Evolutionary conservation across 2,113 vertebrate genomes (phyloP), one percentile per base, ranked within the genome.

Genomic region (Passer domesticus): DNA sequence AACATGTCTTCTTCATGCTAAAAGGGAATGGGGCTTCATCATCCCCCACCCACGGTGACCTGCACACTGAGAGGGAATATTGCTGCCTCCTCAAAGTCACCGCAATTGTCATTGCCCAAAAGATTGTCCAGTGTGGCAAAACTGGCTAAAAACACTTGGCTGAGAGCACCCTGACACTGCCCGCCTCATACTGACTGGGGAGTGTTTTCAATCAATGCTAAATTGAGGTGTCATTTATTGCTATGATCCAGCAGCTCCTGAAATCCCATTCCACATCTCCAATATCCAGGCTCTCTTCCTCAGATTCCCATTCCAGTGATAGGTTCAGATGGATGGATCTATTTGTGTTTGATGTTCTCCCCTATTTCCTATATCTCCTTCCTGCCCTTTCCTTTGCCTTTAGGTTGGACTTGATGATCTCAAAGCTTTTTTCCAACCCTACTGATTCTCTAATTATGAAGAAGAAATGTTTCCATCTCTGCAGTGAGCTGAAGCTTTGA

Each of bases 11-110:
- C 69, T 85, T 94, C 83, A 2, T 73, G 70, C 70, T 80, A 76
- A 93, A 91, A 96, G 67, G 2, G 11, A 92, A 64, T 2, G 37
- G 94, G 87, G 24, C 78, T 87, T 72, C 95, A 91, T 96, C 85
- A 92, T 79, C 37, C 82, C 91, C 82, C 88, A 69, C 95, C 90
- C 96, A 95, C 90, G 2, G 73, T 90, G 92, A 94, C 95, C 95
- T 74, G 80, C 62, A 80, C 79, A 50, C 55, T 80, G 88, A 91
- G 75, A 41, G 76, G 33, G 44, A 76, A 93, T 83, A 69, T 66
- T 86, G 58, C 72, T 94, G 83, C 90, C 90, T 93, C 83, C 90
- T 88, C 88, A 80, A 58, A 83, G 63, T 15, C 96, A 62, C 67
- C 77, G 89, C 49, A 46, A 22, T 24, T 93, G 70, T 46, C 90